These are phyloP conservation scores for Oncorhynchus tshawytscha DNA, from an alignment of 2,113 vertebrate genomes.

Conservation along the genomic window DNA sequence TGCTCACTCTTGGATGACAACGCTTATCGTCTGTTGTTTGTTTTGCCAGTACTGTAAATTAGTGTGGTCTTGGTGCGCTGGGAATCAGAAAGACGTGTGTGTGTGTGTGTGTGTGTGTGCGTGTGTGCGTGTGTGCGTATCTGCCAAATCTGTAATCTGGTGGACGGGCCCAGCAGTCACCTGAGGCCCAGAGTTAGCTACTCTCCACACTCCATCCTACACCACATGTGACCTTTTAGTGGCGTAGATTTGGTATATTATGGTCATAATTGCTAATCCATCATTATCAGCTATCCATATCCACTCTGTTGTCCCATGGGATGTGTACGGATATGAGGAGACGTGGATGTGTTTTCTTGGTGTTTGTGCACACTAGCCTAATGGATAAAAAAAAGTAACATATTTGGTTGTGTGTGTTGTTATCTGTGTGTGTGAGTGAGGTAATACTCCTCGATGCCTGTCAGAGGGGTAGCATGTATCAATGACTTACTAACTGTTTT, in stretches of 20 bases:
- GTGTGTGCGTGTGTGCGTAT: not conserved
- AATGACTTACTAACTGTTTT: constrained; percentile 36
- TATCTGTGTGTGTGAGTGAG: constrained; percentile 41
- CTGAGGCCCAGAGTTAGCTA: too few relatives aligned
- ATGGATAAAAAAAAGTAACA: not conserved
- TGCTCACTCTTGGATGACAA: constrained; percentile 33
- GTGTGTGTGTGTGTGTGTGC: not conserved
- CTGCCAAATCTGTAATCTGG: too few relatives aligned
- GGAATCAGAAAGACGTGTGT: not conserved
- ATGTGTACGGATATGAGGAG: constrained; percentile 36
- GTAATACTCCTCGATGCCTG: constrained; percentile 26
- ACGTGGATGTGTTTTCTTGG: not conserved
- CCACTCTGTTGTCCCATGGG: constrained; percentile 24
- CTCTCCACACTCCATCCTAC: constrained; percentile 40
- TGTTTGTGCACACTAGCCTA: constrained; percentile 14
- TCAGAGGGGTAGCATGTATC: constrained; percentile 36
- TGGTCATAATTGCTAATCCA: constrained; percentile 44
- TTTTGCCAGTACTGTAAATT: constrained; percentile 26
- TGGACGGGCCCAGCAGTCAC: too few relatives aligned
- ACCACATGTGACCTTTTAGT: not conserved
- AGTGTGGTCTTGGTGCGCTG: constrained; percentile 22
- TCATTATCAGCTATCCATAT: constrained; percentile 48
- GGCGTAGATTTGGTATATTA: constrained; percentile 12
- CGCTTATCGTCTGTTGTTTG: constrained; percentile 37
- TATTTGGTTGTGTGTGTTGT: constrained; percentile 28